Percentiles rank a stretch among this genome's conserved stretches.
These are phyloP conservation scores for Isaurus tuberculatus DNA, from an alignment of 92 coral and sea anemone genomes.

Conservation along the genomic window DNA sequence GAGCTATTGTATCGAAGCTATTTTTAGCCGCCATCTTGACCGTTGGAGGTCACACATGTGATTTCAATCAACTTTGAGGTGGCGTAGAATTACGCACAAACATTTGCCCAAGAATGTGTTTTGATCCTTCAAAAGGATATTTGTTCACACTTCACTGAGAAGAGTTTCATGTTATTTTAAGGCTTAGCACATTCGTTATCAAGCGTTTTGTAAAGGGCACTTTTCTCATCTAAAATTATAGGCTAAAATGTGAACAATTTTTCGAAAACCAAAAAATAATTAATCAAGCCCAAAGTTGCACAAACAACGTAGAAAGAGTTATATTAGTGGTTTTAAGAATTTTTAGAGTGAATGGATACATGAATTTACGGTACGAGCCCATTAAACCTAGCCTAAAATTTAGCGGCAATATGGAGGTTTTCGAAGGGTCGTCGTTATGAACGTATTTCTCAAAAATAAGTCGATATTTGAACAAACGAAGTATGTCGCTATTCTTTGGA, in stretches of 20 bases:
- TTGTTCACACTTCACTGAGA: not conserved
- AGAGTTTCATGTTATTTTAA: conserved; percentile 7
- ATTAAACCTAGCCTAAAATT: conserved; percentile 19
- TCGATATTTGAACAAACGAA: conserved; percentile 15
- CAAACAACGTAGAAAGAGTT: not conserved
- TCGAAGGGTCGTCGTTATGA: conserved; percentile 1
- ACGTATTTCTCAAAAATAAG: conserved; percentile 11
- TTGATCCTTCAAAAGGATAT: conserved; percentile 14
- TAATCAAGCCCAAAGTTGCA: not conserved
- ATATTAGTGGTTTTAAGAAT: not conserved
- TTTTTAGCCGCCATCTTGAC: too few relatives aligned
- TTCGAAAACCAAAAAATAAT: not conserved
- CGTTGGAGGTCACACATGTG: too few relatives aligned
- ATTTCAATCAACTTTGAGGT: too few relatives aligned
- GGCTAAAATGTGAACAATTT: not conserved
- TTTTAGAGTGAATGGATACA: not conserved
- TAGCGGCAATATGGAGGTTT: conserved; percentile 14
- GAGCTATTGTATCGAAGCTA: too few relatives aligned
- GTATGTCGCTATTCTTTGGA: not conserved
- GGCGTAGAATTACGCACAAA: too few relatives aligned
- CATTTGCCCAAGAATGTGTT: too few relatives aligned
- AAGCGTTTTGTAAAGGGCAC: conserved; percentile 30
- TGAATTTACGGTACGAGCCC: conserved; percentile 20
- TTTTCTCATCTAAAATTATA: not conserved
- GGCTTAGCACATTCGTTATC: conserved; percentile 22